Base-by-base conservation (phyloP, 2,888 invertebrate species). In the Drosophila setosimentum region DNA sequence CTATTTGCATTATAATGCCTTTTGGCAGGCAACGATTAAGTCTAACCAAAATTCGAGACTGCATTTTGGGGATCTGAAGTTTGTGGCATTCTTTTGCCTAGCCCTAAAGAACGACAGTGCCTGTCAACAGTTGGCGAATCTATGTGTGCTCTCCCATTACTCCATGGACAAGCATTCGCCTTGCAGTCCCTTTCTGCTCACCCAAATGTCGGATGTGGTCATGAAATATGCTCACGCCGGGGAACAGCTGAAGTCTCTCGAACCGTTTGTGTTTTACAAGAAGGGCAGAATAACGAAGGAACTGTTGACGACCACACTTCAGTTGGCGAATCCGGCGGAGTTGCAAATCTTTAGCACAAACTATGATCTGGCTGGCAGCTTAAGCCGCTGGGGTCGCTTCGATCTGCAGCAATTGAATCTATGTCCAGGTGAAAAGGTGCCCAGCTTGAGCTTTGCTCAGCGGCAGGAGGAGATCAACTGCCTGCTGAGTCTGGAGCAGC, bases 51-150 rank as follows among this genome's bases (percentile, higher is more conserved):
- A 57, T 30, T 16, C 21, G 13, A 21, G 75, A 3, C n/a, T 78
- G 6, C 88, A 90, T 49, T 92, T 91, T 68, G 88, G 87, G 0
- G 90, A 93, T 42, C 81, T 93, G 0, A 93, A 92, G 78, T 93
- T 92, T 63, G 87, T 93, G 33, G 91, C 90, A 10, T 93, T 93
- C 75, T 93, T 93, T 68, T 93, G 93, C 29, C 80, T 92, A 75
- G 78, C 89, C 0, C 71, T 94, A 45, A 86, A 94, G 89, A 93
- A 93, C 81, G 91, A 92, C 61, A 94, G 94, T 21, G 95, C 95
- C 13, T 96, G 96, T 84, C 95, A 96, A 91, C 93, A 94, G 70
- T 92, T 96, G 68, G 95, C 95, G 2, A 96, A 96, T 91, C 93
- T 96, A 92, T 96, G 96, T 85, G 93, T 94, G 0, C 91, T 96